These are phyloP conservation scores for Centruroides sculpturatus DNA, from an alignment of 1,140 invertebrate species.

Conservation along the genomic window DNA sequence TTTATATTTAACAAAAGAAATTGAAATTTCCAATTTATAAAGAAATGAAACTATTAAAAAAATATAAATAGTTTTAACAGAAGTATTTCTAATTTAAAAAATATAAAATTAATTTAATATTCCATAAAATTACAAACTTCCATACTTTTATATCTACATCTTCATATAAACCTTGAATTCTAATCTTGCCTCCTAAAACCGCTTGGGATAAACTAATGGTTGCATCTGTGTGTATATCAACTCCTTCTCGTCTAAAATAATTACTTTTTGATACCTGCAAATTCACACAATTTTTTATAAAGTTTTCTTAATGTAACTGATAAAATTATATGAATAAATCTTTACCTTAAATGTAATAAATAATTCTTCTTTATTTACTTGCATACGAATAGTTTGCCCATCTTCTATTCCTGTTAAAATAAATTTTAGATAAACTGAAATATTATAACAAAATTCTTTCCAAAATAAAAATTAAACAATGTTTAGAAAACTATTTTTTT, in stretches of 20 bases:
- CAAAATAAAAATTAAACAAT: not conserved
- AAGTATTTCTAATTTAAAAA: no score
- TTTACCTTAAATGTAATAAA: conserved; percentile 75
- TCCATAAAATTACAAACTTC: not conserved
- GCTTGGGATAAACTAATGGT: conserved; percentile 80
- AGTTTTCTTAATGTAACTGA: not conserved
- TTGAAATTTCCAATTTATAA: no score
- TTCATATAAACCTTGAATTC: conserved; percentile 88
- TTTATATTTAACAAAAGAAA: no score
- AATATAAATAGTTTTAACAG: not conserved
- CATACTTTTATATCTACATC: conserved; percentile 67
- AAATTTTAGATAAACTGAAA: not conserved
- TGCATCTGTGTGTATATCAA: conserved; percentile 84
- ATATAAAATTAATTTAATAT: no score
- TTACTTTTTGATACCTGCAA: conserved; percentile 50
- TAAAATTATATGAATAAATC: not conserved
- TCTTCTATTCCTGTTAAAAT: conserved; percentile 63
- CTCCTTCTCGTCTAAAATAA: conserved; percentile 80
- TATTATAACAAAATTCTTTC: not conserved
- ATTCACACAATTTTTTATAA: not conserved
- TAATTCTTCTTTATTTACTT: conserved; percentile 63
- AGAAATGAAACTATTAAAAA: no score
- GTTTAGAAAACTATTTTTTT: not conserved
- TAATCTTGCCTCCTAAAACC: conserved; percentile 76
- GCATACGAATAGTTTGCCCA: conserved; percentile 88